Conservation (phyloP, 1,140 invertebrate genomes). For the Macrotrachela quadricornifera region DNA sequence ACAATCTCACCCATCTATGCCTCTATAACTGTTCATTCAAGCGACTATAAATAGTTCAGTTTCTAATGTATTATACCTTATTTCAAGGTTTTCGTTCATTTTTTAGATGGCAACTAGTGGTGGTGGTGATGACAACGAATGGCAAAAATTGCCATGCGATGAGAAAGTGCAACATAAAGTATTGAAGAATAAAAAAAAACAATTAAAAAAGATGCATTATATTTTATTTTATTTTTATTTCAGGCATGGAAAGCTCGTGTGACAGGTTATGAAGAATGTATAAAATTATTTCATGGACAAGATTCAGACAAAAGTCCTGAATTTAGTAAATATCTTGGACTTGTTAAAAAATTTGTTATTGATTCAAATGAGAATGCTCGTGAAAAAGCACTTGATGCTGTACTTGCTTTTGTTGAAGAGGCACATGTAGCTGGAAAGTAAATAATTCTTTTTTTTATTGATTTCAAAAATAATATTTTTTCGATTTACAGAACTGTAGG, state of each 20-base stretch:
- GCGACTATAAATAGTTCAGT: too few species aligned
- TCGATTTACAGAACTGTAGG: slow-evolving; percentile 45
- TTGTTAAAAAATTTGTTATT: slow-evolving; percentile 83
- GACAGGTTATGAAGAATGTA: slow-evolving; percentile 72
- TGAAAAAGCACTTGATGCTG: slow-evolving; percentile 79
- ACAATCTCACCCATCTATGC: too few species aligned
- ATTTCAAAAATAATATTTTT: neutral
- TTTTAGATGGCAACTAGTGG: too few species aligned
- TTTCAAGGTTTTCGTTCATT: too few species aligned
- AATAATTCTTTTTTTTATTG: slow-evolving; percentile 14
- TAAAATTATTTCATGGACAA: slow-evolving; percentile 50
- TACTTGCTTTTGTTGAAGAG: slow-evolving; percentile 51
- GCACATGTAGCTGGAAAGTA: slow-evolving; percentile 34
- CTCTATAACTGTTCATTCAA: too few species aligned
- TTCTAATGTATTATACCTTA: too few species aligned
- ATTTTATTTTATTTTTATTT: too few species aligned
- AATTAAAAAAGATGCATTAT: too few species aligned
- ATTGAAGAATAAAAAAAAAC: neutral
- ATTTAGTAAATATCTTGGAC: slow-evolving; percentile 64
- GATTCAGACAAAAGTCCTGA: slow-evolving; percentile 72
- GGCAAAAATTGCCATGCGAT: slow-evolving; percentile 67
- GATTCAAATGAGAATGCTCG: slow-evolving; percentile 84
- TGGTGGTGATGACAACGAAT: slow-evolving; percentile 36
- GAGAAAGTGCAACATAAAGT: slow-evolving; percentile 72
- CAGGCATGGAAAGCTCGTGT: slow-evolving; percentile 65